Conservation (phyloP, 2,888 invertebrate genomes). For the Agriopis aurantiaria region DNA sequence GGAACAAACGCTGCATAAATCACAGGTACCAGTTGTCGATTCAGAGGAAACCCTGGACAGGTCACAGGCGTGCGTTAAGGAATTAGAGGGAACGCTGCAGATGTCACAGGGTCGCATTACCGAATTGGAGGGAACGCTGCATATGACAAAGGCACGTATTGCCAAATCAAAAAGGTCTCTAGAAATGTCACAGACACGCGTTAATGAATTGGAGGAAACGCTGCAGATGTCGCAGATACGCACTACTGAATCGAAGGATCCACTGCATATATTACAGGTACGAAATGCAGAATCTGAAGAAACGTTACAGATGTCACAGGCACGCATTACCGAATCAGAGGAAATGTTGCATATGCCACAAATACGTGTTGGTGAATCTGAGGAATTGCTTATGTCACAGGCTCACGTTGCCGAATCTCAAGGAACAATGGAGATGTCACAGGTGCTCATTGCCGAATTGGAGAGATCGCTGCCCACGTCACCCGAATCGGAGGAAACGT, state of each 20-base stretch:
- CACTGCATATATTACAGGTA: neutral
- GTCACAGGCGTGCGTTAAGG: neutral
- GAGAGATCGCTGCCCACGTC: too few species aligned
- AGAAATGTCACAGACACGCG: neutral
- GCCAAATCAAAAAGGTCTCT: neutral
- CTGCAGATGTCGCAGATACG: neutral
- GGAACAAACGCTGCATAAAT: neutral
- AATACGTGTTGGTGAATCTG: neutral
- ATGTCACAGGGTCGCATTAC: neutral
- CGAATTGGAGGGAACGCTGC: neutral
- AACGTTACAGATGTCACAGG: neutral
- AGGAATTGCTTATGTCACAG: neutral
- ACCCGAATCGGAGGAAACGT: neutral
- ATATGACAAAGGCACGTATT: neutral
- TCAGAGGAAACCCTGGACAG: neutral
- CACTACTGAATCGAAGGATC: neutral
- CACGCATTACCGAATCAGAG: neutral
- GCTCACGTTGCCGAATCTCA: neutral
- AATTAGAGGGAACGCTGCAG: neutral
- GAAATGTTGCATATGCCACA: neutral
- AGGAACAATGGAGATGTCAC: neutral
- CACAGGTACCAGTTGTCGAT: neutral
- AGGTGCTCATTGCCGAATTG: too few species aligned
- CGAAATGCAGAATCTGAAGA: neutral
- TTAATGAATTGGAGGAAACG: neutral